Percentiles rank a stretch among this genome's conserved stretches.
phyloP scores from a whole-genome alignment of 2,113 vertebrate species.

The Smithornis capensis region DNA sequence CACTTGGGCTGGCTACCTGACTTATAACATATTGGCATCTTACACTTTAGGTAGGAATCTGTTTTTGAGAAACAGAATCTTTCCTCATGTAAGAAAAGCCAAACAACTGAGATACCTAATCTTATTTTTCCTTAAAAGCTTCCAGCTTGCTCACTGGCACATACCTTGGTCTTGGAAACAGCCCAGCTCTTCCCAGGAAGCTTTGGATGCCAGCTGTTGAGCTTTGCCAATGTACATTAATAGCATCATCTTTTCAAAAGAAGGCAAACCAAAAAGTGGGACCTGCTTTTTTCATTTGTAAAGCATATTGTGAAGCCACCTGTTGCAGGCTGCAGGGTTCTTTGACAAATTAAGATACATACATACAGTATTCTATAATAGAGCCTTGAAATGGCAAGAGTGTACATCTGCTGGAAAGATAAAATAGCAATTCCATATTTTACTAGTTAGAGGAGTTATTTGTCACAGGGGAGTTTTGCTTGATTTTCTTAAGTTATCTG shows the following conservation, averaged over 20 bases:
- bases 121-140: not conserved
- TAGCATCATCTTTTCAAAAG: not conserved
- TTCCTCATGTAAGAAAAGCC: not conserved
- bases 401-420: not conserved
- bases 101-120: not conserved
- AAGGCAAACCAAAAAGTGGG: not conserved
- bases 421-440: not conserved
- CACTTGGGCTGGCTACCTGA: not conserved
- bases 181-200: not conserved
- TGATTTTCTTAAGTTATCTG: not conserved
- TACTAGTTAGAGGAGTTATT: not conserved
- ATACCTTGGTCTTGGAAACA: not conserved
- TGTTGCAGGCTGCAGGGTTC: not conserved
- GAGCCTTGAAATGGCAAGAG: not conserved
- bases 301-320: slow-evolving; percentile 15
- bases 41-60: not conserved
- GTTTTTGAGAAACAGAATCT: not conserved
- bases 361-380: not conserved
- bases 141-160: not conserved
- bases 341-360: not conserved
- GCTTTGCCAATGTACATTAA: not conserved
- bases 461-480: not conserved
- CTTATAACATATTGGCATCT: accelerated
- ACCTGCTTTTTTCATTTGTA: not conserved
- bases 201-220: slow-evolving; percentile 25